A percentile compares a stretch with the other conserved stretches of the same genome.
Conservation (phyloP, 1,140 invertebrate genomes). For the Elysia chlorotica region DNA sequence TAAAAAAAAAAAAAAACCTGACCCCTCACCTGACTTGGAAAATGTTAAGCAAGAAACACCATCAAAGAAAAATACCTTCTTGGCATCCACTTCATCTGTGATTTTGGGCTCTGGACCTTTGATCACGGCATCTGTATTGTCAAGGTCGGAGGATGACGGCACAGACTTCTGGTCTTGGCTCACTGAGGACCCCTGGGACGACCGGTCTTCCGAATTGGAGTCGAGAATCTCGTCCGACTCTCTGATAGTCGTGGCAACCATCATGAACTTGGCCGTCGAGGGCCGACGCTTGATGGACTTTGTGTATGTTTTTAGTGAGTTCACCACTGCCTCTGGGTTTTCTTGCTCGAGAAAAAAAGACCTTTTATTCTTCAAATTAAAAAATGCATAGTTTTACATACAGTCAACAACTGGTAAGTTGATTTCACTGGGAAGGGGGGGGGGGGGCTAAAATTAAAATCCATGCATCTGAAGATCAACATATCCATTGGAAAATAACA, state of each 20-base stretch:
- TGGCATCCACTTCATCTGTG: too few relatives aligned
- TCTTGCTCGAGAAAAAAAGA: conserved; percentile 40
- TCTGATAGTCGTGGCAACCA: conserved; percentile 41
- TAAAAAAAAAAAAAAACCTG: too few relatives aligned
- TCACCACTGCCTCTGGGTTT: conserved; percentile 59
- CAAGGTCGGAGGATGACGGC: too few relatives aligned
- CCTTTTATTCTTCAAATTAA: neutral
- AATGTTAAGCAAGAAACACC: too few relatives aligned
- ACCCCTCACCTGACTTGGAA: too few relatives aligned
- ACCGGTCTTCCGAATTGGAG: conserved; percentile 22
- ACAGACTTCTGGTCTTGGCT: too few relatives aligned
- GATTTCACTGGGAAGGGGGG: too few relatives aligned
- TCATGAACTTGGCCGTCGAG: conserved; percentile 42
- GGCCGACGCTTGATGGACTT: conserved; percentile 51
- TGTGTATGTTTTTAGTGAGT: conserved; percentile 54
- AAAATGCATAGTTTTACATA: neutral
- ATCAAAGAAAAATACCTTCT: too few relatives aligned
- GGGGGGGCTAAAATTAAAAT: neutral
- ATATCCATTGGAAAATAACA: neutral
- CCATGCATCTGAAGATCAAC: neutral
- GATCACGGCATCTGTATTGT: too few relatives aligned
- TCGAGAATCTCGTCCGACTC: conserved; percentile 48
- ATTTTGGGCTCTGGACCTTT: too few relatives aligned
- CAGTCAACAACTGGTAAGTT: neutral
- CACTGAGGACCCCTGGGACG: conserved; percentile 8